A percentile compares a stretch with the other conserved stretches of the same genome.
phyloP scores from a whole-genome alignment of 2,888 invertebrate genomes.

The Drosophila mimetica region DNA sequence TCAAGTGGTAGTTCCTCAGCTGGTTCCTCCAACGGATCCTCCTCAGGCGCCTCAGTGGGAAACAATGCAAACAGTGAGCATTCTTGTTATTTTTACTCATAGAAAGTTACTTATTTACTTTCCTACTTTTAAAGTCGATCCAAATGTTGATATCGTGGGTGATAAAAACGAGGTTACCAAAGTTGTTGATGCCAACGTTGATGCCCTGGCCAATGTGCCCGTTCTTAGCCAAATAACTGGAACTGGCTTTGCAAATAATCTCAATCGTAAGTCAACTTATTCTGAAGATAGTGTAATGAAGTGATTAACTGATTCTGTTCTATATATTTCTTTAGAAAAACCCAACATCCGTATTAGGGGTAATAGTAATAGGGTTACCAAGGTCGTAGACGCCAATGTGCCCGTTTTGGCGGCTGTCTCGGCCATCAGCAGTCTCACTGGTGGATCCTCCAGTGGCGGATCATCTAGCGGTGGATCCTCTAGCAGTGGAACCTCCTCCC shows the following conservation, averaged over 20 bases:
- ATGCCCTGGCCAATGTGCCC: neutral
- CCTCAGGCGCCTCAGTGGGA: neutral
- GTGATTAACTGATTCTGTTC: too few relatives aligned
- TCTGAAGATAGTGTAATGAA: neutral
- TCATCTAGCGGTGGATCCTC: neutral
- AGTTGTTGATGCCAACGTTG: neutral
- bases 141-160: neutral
- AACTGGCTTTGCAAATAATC: neutral
- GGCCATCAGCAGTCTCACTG: neutral
- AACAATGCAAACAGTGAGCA: conserved; percentile 1
- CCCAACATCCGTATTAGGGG: neutral
- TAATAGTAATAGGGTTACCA: neutral
- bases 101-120: neutral
- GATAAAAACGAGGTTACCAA: neutral
- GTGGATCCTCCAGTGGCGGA: neutral
- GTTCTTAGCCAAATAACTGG: conserved; percentile 1
- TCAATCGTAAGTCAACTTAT: neutral
- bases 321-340: neutral
- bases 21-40: neutral
- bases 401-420: conserved; percentile 6
- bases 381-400: neutral
- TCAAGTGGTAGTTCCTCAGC: neutral
- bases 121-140: neutral
- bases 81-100: neutral
- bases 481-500: neutral